Evolutionary conservation across 2,113 vertebrate species (phyloP).

Genomic region (Notarius quadriscutis): DNA sequence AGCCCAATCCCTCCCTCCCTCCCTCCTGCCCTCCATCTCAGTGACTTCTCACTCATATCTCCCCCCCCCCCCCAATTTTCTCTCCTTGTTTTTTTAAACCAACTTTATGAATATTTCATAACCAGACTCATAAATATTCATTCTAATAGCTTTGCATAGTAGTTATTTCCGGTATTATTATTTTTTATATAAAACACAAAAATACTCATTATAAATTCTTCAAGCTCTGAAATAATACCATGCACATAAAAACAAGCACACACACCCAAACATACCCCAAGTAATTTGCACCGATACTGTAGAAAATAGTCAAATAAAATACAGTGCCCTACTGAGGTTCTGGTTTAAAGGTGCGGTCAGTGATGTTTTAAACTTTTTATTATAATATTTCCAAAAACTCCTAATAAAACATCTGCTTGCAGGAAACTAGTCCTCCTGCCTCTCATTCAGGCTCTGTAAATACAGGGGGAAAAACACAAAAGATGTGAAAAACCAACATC

Average conservation of each 20-base stretch:
- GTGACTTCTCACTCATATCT: conserved; percentile 60
- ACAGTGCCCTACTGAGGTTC: conserved; percentile 13
- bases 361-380: neutral
- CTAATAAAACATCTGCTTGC: neutral
- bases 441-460: neutral
- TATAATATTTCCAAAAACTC: neutral
- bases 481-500: neutral
- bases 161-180: conserved; percentile 94
- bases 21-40: conserved; percentile 47
- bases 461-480: neutral
- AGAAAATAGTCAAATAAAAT: conserved; percentile 47
- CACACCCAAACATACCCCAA: neutral
- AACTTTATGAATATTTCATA: conserved; percentile 99
- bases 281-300: conserved; percentile 34
- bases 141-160: conserved; percentile 96
- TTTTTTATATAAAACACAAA: conserved; percentile 85
- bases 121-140: conserved; percentile 96
- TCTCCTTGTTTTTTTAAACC: conserved; percentile 68
- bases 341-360: conserved; percentile 9
- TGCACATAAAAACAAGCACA: conserved; percentile 30
- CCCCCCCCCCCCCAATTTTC: conserved; percentile 53
- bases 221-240: conserved; percentile 68
- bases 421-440: neutral
- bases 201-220: conserved; percentile 95
- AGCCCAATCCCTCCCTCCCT: conserved; percentile 26